Base-by-base conservation (phyloP, 2,888 invertebrate species). In the Zhuqinia jingwanae region DNA sequence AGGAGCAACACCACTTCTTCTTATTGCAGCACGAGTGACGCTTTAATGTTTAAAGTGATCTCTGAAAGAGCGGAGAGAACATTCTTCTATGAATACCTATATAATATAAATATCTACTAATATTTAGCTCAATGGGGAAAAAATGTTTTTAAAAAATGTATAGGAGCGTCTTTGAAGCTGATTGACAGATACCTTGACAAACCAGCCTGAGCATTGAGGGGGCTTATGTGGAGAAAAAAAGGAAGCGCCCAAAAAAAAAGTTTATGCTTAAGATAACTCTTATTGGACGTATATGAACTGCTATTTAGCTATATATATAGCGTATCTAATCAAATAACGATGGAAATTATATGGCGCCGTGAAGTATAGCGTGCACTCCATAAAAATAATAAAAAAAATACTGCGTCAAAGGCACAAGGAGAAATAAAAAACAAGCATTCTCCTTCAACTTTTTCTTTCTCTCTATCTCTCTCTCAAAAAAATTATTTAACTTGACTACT, bases 171-270 rank as follows among this genome's bases (percentile, higher is more conserved):
- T 63, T 17, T 22, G 10, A 47, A 47, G 73, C 73, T 87, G 87
- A 87, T 87, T 87, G 87, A 87, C 87, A 87, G 87, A 87, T 73
- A 87, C 87, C 87, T 87, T 87, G 87, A 87, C 77, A 83, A 82
- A 82, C 27, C 81, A 81, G 58, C 47, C 53, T 36, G 36, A 8
- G 36, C 3, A 36, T 8, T 36, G 36, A 36, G 8, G 36, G 36
- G 8, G 36, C n/a, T n/a, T n/a, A n/a, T n/a, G n/a, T n/a, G 8
- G 36, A 36, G 36, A 76, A 42, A 20, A 17, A n/a, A 42, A 79
- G 53, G 79, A 45, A 58, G 63, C 22, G 58, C 58, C 10, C 58
- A 70, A 47, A 70, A 17, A 65, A 17, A 65, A 20, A n/a, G 36
- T 36, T 65, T 17, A 8, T 20, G 65, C 8, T 58, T 25, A 58